Evolutionary conservation across 2,797 vertebrate genomes (phyloP), one percentile per base, ranked within the genome.

Genomic region (Chaetophractus vellerosus): DNA sequence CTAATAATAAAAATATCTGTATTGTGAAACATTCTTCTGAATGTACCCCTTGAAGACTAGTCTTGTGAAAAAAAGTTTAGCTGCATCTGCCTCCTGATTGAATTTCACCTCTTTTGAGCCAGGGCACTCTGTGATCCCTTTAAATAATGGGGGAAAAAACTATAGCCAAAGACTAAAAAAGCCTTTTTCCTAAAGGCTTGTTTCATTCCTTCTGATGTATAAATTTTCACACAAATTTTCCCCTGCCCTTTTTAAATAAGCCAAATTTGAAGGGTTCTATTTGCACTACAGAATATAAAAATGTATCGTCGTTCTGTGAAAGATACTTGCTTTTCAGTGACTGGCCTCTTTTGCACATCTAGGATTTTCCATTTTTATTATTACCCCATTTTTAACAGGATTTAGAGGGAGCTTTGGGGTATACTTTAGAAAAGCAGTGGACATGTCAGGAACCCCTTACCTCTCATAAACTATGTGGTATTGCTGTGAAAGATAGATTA

Each of bases 251-350:
- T 21, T 89, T 92, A 64, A 92, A 71, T 71, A 80, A 74, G 59
- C n/a, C 55, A 64, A 19, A 93, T 94, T 71, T 57, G 63, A 92
- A 85, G 26, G 50, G 36, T 66, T 71, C 23, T 2, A 57, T 83
- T 87, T 86, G 21, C 2, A 69, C 33, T 55, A 52, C 28, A 83
- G 71, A 95, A 57, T 83, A 90, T 91, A 71, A 57, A 96, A 91
- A 66, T 52, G 69, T 11, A 33, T 19, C 57, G 19, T 91, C n/a
- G 59, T 89, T 83, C 41, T 71, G 19, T 78, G 38, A 50, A 68
- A 79, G 28, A 36, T 55, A 64, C 1, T 64, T 88, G 9, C 69
- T 95, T 93, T 95, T 84, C 63, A 28, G 74, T 83, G 26, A 18
- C 45, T 68, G 83, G 18, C 82, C n/a, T 91, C 90, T 80, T 74